These are phyloP conservation scores for Drosophila pandora DNA, from an alignment of 1,140 invertebrate genomes.

Conservation along the genomic window DNA sequence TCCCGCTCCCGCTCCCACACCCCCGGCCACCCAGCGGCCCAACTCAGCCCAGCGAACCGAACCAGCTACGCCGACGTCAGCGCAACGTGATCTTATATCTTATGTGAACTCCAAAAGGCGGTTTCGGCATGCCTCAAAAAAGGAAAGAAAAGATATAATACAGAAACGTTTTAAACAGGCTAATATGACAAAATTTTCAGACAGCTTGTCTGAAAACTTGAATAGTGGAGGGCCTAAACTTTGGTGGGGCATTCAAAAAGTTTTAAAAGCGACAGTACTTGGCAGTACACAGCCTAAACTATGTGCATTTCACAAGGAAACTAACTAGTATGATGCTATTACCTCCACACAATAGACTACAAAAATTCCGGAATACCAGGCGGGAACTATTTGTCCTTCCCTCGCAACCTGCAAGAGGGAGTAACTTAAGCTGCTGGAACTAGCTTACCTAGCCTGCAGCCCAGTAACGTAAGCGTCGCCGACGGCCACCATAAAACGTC, in stretches of 20 bases:
- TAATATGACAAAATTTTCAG: slow-evolving; percentile 65
- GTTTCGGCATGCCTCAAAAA: slow-evolving; percentile 39
- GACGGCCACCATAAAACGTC: slow-evolving; percentile 40
- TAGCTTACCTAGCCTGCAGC: slow-evolving; percentile 6
- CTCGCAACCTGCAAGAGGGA: slow-evolving; percentile 21
- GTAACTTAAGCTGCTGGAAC: slow-evolving; percentile 26
- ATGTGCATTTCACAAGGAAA: too few species aligned
- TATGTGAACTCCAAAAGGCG: slow-evolving; percentile 53
- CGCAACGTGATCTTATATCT: slow-evolving; percentile 56
- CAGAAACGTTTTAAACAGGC: slow-evolving; percentile 51
- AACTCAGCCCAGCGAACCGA: slow-evolving; percentile 13
- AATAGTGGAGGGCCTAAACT: slow-evolving; percentile 33
- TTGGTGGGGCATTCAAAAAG: not conserved
- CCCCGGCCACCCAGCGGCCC: not conserved
- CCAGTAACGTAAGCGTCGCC: slow-evolving; percentile 32
- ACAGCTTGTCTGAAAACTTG: slow-evolving; percentile 53
- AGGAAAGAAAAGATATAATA: slow-evolving; percentile 37
- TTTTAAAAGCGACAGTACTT: not conserved
- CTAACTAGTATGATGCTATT: too few species aligned
- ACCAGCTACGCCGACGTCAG: slow-evolving; percentile 43
- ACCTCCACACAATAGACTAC: not conserved
- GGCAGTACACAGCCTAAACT: too few species aligned
- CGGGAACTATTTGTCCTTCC: slow-evolving; percentile 1
- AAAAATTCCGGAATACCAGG: not conserved
- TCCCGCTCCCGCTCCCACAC: not conserved